Evolutionary conservation across 2,113 vertebrate species (phyloP), one percentile per base, ranked within the genome.

Genomic region (Upupa epops): DNA sequence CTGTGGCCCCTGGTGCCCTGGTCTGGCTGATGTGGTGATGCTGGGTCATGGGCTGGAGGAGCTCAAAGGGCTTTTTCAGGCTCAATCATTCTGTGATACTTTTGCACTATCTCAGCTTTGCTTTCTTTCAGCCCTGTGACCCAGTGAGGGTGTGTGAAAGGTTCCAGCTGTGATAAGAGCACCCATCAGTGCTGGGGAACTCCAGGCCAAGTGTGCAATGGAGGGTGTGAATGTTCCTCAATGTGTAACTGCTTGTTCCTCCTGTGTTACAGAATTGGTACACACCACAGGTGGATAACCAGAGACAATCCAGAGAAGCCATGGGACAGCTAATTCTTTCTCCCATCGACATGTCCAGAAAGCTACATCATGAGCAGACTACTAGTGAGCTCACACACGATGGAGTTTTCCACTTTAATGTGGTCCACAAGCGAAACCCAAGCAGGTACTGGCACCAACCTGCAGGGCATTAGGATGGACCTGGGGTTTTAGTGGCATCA

Each of bases 341-440:
- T 83, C 21, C 4, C 1, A 70, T n/a, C 26, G 68, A 29, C 6
- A 25, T 97, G 96, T 97, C 73, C 76, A 96, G 96, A 96, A 96
- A 93, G 91, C 93, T 16, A 28, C 0, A 0, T 13, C 40, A 95
- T 29, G 89, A 96, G 95, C 91, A 91, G 32, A 84, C 76, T 18
- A 34, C 6, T 58, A 73, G 90, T 56, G 56, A 90, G 76, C 95
- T 90, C 94, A 93, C 3, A 71, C 17, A 34, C 34, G 65, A 5
- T 55, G 3, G 31, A 77, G 87, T 89, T 92, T 93, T 94, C 91
- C 63, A 49, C 52, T 64, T 96, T 96, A 93, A 82, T 98, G 64
- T 98, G 73, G 98, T 98, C 98, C 98, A 98, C 96, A 97, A 98
- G 98, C 97, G 97, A 98, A 98, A 81, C 98, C 97, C 95, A 85